phyloP scores from a whole-genome alignment of 2,888 invertebrate genomes.

The Orchestes rusci region DNA sequence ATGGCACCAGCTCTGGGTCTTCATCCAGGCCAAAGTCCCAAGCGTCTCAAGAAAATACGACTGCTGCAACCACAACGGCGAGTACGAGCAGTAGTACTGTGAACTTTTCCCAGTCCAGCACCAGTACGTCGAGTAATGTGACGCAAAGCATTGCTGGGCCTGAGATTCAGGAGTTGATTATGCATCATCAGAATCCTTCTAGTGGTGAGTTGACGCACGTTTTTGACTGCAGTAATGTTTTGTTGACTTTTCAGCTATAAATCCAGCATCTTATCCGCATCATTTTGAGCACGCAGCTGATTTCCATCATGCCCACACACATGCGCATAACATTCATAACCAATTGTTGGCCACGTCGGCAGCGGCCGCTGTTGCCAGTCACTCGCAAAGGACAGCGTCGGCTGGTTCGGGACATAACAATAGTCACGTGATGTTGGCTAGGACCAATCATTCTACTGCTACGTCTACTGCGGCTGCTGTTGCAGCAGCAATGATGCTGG shows the following conservation, averaged over 20 bases:
- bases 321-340: slow-evolving; percentile 42
- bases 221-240: too few relatives aligned
- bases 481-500: slow-evolving; percentile 47
- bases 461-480: slow-evolving; percentile 45
- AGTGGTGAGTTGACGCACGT: slow-evolving; percentile 25
- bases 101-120: slow-evolving; percentile 38
- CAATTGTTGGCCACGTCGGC: slow-evolving; percentile 37
- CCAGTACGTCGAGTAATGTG: slow-evolving; percentile 31
- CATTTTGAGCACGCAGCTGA: slow-evolving; percentile 42
- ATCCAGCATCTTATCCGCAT: slow-evolving; percentile 41
- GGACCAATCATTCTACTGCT: slow-evolving; percentile 40
- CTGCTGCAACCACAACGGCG: slow-evolving; percentile 32
- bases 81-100: slow-evolving; percentile 34
- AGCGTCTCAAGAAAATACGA: slow-evolving; percentile 29
- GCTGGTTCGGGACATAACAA: slow-evolving; percentile 35
- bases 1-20: slow-evolving; percentile 23
- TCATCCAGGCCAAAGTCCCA: slow-evolving; percentile 37
- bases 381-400: slow-evolving; percentile 11
- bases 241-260: slow-evolving; percentile 29
- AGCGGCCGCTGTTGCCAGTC: slow-evolving; percentile 22
- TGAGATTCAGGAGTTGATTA: slow-evolving; percentile 43
- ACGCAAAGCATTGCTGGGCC: slow-evolving; percentile 38
- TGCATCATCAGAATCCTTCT: slow-evolving; percentile 43
- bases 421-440: slow-evolving; percentile 41
- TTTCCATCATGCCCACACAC: slow-evolving; percentile 40